Conservation (phyloP, 1,140 invertebrate genomes). For the Lucilia cuprina region DNA sequence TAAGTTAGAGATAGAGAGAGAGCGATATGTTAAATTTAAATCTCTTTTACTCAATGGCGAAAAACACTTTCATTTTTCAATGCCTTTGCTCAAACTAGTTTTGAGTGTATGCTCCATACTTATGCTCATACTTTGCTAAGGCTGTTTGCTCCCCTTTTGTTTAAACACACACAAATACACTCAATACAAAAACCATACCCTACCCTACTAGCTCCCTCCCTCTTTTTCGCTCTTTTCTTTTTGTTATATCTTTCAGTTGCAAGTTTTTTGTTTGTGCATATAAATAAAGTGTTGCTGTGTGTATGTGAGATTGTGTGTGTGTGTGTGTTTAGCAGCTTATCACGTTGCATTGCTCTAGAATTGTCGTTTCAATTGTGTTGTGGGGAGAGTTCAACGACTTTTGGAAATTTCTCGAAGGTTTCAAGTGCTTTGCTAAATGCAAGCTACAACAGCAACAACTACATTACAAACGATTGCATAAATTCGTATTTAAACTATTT, state of each 20-base stretch:
- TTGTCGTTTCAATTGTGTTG: slow-evolving; percentile 15
- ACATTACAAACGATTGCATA: not conserved
- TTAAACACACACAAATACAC: not conserved
- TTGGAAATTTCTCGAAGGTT: slow-evolving; percentile 61
- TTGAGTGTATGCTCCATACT: slow-evolving; percentile 25
- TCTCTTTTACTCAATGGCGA: slow-evolving; percentile 32
- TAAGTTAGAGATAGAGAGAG: too few relatives aligned
- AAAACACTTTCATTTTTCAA: slow-evolving; percentile 63
- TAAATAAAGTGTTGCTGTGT: not conserved
- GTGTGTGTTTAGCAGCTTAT: not conserved
- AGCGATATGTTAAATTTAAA: too few relatives aligned
- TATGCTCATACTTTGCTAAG: too few relatives aligned
- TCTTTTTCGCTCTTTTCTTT: not conserved
- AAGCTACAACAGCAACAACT: not conserved
- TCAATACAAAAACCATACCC: slow-evolving; percentile 19
- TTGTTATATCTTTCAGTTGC: not conserved
- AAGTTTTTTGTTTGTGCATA: not conserved
- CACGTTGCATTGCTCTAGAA: slow-evolving; percentile 36
- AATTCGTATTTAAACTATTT: not conserved
- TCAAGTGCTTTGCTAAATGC: slow-evolving; percentile 42
- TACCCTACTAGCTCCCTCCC: not conserved
- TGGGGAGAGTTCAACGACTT: slow-evolving; percentile 56
- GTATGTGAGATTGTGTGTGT: not conserved
- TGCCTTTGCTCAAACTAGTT: slow-evolving; percentile 56
- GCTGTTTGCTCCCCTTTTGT: too few relatives aligned